Percentiles rank a stretch among this genome's conserved stretches.
phyloP scores from a whole-genome alignment of 2,888 invertebrate species.

The Sminthurides aquaticus region DNA sequence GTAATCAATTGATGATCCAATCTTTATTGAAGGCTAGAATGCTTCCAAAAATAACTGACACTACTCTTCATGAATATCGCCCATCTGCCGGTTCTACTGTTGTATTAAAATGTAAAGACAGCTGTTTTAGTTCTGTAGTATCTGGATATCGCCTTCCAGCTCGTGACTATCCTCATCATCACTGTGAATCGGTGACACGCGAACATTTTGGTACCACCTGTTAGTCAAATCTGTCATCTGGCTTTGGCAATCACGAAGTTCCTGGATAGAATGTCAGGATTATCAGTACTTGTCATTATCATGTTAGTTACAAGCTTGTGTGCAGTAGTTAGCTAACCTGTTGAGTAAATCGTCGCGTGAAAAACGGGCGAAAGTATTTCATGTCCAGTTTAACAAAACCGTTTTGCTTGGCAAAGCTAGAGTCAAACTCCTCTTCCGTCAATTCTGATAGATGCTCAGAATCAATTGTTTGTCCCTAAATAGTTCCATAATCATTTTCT shows the following conservation, averaged over 20 bases:
- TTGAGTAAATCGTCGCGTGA: conserved; percentile 89
- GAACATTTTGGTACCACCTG: conserved; percentile 94
- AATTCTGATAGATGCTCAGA: conserved; percentile 87
- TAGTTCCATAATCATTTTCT: conserved; percentile 20
- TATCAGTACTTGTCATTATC: neutral
- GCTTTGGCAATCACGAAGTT: conserved; percentile 88
- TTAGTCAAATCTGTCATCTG: conserved; percentile 95
- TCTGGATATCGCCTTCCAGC: conserved; percentile 3
- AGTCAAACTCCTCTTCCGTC: conserved; percentile 87
- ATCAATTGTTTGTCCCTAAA: conserved; percentile 77
- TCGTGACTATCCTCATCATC: conserved; percentile 64
- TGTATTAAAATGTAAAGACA: too few species aligned
- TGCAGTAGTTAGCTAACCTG: conserved; percentile 54
- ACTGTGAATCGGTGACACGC: conserved; percentile 65
- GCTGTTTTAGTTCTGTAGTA: too few species aligned
- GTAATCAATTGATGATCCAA: too few species aligned
- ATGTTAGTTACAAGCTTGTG: neutral
- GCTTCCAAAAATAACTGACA: too few species aligned
- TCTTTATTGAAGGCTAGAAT: too few species aligned
- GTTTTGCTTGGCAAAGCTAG: conserved; percentile 70
- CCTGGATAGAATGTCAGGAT: conserved; percentile 52
- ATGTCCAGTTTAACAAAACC: conserved; percentile 88
- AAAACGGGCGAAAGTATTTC: conserved; percentile 91
- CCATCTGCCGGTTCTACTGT: too few species aligned
- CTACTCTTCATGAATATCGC: too few species aligned